A percentile compares a stretch with the other conserved stretches of the same genome.
These are phyloP conservation scores for Taurulus bubalis DNA, from an alignment of 2,113 vertebrate species.

Conservation along the genomic window DNA sequence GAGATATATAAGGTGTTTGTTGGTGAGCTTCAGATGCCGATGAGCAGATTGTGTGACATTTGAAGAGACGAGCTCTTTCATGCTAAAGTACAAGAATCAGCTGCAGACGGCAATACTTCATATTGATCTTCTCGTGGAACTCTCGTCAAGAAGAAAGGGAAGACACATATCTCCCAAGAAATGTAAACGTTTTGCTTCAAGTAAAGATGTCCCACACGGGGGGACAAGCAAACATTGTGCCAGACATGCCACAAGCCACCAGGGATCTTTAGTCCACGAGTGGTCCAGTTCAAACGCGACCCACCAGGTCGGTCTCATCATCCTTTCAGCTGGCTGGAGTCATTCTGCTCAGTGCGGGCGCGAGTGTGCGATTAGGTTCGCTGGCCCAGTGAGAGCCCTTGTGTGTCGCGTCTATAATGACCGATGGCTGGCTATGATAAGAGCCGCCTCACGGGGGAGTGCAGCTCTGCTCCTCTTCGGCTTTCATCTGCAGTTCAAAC, in stretches of 20 bases:
- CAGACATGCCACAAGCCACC: neutral
- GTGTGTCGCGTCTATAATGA: conserved; percentile 61
- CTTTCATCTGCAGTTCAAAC: conserved; percentile 45
- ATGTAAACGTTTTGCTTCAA: neutral
- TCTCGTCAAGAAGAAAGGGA: neutral
- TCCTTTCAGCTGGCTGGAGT: conserved; percentile 45
- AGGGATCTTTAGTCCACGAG: conserved; percentile 1
- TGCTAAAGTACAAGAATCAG: neutral
- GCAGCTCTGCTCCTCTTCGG: conserved; percentile 9
- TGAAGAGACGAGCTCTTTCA: neutral
- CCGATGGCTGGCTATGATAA: conserved; percentile 47
- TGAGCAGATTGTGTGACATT: neutral
- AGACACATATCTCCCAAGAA: neutral
- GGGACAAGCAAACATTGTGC: neutral
- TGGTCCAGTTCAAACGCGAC: conserved; percentile 31
- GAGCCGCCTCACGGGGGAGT: neutral
- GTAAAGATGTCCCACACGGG: neutral
- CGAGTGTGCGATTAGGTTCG: conserved; percentile 36
- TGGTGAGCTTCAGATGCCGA: too few species aligned
- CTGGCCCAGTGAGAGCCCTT: conserved; percentile 56
- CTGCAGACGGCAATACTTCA: neutral
- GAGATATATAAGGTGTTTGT: neutral
- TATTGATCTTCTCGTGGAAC: neutral
- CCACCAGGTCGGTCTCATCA: conserved; percentile 36
- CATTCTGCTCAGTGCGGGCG: conserved; percentile 36